Evolutionary conservation across 2,888 invertebrate genomes (phyloP).

Genomic region (Luperina nickerlii): DNA sequence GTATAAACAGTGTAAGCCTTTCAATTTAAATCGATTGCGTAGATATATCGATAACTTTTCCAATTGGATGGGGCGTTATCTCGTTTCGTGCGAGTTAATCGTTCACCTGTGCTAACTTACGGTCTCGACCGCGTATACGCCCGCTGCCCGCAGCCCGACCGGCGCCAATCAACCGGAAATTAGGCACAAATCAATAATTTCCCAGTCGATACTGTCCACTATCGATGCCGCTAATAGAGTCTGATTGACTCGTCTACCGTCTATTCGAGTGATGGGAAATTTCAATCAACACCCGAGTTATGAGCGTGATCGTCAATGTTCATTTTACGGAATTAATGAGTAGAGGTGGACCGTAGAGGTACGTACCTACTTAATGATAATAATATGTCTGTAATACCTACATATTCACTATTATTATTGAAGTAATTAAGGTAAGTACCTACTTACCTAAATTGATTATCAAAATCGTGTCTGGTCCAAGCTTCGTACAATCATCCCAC

Average conservation of each 20-base stretch:
- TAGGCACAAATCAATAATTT: slow-evolving; percentile 89
- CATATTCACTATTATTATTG: not conserved
- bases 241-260: slow-evolving; percentile 80
- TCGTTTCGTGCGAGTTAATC: slow-evolving; percentile 68
- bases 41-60: slow-evolving; percentile 66
- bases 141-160: slow-evolving; percentile 77
- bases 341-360: not conserved
- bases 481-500: not conserved
- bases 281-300: slow-evolving; percentile 55
- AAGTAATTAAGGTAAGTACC: not conserved
- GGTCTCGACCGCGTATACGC: slow-evolving; percentile 81
- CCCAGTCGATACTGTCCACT: slow-evolving; percentile 79
- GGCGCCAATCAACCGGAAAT: slow-evolving; percentile 84
- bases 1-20: slow-evolving; percentile 15
- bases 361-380: not conserved
- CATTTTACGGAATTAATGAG: slow-evolving; percentile 8
- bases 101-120: slow-evolving; percentile 69
- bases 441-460: not conserved
- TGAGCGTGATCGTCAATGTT: slow-evolving; percentile 38
- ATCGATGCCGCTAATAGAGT: slow-evolving; percentile 79
- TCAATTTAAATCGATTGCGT: slow-evolving; percentile 46
- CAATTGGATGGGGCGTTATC: slow-evolving; percentile 68
- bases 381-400: not conserved
- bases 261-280: slow-evolving; percentile 57
- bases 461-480: not conserved